Conservation (phyloP, 2,113 vertebrate genomes). For the Oncorhynchus mykiss region DNA sequence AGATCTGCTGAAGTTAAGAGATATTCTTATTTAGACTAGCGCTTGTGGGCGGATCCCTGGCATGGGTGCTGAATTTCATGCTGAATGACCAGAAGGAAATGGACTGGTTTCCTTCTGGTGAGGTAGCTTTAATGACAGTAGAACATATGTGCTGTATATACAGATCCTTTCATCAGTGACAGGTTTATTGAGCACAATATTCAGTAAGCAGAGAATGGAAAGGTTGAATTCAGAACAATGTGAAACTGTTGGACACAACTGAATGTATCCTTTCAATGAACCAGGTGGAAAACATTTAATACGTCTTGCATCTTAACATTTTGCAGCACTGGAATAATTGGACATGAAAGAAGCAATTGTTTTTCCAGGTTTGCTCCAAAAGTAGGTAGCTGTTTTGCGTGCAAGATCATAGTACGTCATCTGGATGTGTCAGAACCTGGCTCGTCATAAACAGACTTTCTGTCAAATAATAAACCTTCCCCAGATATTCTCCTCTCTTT, state of each 20-base stretch:
- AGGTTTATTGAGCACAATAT: background rate
- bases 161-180: conserved; percentile 9
- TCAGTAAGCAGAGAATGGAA: background rate
- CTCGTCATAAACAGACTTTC: background rate
- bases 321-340: background rate
- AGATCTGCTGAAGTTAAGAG: conserved; percentile 2
- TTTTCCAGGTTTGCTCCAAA: background rate
- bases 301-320: background rate
- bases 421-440: background rate
- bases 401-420: background rate
- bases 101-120: conserved; percentile 32
- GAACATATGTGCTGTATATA: conserved; percentile 4
- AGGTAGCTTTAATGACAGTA: conserved; percentile 17
- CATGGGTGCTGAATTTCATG: conserved; percentile 26
- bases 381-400: background rate
- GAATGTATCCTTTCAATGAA: background rate
- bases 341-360: background rate
- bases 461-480: background rate
- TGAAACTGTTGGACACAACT: background rate
- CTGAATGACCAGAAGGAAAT: conserved; percentile 16
- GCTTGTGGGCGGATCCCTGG: conserved; percentile 2
- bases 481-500: background rate
- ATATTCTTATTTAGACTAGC: conserved; percentile 37
- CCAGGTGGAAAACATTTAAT: background rate
- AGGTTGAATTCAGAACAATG: background rate